phyloP scores from a whole-genome alignment of 2,113 vertebrate genomes.

The Lontra canadensis region DNA sequence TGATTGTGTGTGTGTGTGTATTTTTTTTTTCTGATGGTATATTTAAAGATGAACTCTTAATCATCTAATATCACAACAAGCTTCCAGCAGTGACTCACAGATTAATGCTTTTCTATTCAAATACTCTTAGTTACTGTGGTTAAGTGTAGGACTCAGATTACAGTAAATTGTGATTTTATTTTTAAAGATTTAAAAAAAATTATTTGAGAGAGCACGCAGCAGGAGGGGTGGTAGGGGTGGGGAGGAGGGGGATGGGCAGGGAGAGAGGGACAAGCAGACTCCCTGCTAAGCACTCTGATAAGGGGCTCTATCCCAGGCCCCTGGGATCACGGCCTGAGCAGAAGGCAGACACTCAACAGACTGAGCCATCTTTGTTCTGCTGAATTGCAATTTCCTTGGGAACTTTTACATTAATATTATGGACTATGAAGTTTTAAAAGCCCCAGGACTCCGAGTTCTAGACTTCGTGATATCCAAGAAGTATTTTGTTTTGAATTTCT shows the following conservation, averaged over 20 bases:
- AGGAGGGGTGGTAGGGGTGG: neutral
- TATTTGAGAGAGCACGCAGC: neutral
- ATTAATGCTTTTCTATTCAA: slow-evolving; percentile 3
- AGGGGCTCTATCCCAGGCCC: neutral
- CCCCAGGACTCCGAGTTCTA: neutral
- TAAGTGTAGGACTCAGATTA: neutral
- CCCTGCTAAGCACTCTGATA: neutral
- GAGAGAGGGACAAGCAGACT: neutral
- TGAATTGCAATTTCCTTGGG: neutral
- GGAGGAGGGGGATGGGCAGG: neutral
- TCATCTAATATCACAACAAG: neutral
- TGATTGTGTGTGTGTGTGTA: neutral
- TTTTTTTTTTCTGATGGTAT: neutral
- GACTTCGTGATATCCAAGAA: neutral
- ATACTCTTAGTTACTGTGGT: neutral
- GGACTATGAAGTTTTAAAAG: slow-evolving; percentile 22
- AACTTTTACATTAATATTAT: neutral
- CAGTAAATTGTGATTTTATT: neutral
- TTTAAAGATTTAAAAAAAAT: neutral
- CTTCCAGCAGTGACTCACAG: neutral
- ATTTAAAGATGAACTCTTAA: neutral
- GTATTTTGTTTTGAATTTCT: slow-evolving; percentile 7
- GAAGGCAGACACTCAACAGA: neutral
- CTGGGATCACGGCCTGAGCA: neutral
- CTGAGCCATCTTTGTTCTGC: neutral